Percentiles rank a stretch among this genome's conserved stretches.
These are phyloP conservation scores for Margarornis squamiger DNA, from an alignment of 2,797 vertebrate genomes.

Conservation along the genomic window DNA sequence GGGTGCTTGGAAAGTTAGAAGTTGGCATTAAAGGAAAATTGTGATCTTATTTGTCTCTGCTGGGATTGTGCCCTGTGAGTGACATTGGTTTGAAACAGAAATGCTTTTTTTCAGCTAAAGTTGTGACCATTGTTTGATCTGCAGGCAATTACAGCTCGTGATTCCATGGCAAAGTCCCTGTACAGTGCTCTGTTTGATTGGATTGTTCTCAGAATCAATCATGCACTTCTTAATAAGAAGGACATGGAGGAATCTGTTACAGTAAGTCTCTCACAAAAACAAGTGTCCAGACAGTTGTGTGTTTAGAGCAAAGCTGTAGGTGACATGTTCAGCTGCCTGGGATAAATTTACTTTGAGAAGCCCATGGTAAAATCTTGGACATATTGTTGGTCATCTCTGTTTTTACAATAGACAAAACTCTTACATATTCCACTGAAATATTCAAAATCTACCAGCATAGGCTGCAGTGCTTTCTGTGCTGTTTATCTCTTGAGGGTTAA, in stretches of 20 bases:
- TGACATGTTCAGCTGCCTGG: neutral
- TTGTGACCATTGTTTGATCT: neutral
- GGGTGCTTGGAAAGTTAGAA: neutral
- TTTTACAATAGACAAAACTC: neutral
- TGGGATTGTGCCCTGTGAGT: neutral
- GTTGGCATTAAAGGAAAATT: neutral
- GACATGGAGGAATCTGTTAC: constrained; percentile 90
- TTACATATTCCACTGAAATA: neutral
- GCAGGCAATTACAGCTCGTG: constrained; percentile 86
- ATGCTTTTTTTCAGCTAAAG: neutral
- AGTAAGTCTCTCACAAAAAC: constrained; percentile 74
- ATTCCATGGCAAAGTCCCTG: constrained; percentile 95
- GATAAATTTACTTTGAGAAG: neutral
- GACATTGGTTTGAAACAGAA: neutral
- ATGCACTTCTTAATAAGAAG: constrained; percentile 90
- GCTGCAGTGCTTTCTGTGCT: neutral
- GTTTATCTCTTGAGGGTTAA: neutral
- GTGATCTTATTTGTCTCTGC: neutral
- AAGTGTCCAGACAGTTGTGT: neutral
- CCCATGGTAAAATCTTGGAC: neutral
- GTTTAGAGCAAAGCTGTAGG: neutral
- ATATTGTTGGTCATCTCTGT: neutral
- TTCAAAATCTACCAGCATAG: neutral
- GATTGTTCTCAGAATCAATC: constrained; percentile 95
- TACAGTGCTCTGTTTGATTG: constrained; percentile 95